Evolutionary conservation across 2,113 vertebrate genomes (phyloP).

Genomic region (Oreochromis spilurus): DNA sequence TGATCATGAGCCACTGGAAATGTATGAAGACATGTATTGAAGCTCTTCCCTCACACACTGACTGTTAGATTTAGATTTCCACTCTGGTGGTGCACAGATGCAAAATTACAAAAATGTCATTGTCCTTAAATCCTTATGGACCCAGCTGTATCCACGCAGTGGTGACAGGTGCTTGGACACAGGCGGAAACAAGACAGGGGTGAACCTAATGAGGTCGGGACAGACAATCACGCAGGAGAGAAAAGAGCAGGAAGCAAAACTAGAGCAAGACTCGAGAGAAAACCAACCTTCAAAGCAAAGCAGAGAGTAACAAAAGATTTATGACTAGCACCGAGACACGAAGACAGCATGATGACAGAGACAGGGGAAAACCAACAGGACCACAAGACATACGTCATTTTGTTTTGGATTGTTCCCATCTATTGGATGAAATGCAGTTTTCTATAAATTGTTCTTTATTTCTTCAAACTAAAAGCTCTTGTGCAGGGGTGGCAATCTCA

Average conservation of each 20-base stretch:
- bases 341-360: neutral
- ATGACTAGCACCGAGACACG: neutral
- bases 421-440: neutral
- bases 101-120: neutral
- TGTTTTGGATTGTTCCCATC: neutral
- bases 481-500: neutral
- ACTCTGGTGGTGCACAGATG: neutral
- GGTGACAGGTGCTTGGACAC: neutral
- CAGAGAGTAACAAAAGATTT: neutral
- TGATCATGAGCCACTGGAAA: neutral
- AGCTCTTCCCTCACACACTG: neutral
- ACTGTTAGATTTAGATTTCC: neutral
- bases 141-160: neutral
- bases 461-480: neutral
- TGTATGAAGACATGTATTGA: neutral
- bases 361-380: neutral
- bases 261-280: neutral
- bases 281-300: neutral
- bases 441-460: neutral
- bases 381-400: neutral
- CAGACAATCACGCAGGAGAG: neutral
- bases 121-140: neutral
- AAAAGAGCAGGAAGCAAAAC: neutral
- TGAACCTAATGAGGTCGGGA: neutral
- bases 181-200: neutral